Evolutionary conservation across 2,888 invertebrate genomes (phyloP).

Genomic region (Cataglyphis cursor): DNA sequence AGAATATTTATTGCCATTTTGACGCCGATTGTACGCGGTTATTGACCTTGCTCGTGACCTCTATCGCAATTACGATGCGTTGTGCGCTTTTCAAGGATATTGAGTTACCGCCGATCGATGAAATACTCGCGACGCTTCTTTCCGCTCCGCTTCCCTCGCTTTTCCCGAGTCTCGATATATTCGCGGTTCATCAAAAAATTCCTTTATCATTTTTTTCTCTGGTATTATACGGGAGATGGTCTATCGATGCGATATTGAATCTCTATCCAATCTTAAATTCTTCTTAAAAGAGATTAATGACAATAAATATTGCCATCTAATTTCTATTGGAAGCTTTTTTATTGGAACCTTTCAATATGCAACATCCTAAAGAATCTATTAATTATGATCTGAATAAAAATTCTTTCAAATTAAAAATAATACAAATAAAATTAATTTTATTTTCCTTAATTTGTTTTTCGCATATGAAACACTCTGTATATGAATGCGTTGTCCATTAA

Average conservation of each 20-base stretch:
- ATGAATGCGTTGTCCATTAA: constrained; percentile 70
- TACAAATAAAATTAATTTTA: background rate
- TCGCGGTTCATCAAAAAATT: constrained; percentile 66
- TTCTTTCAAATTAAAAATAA: background rate
- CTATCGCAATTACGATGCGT: constrained; percentile 67
- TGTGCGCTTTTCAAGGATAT: constrained; percentile 72
- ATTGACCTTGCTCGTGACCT: constrained; percentile 75
- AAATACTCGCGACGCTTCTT: constrained; percentile 53
- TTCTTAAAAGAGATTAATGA: background rate
- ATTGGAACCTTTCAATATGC: background rate
- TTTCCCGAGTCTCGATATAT: constrained; percentile 53
- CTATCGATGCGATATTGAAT: background rate
- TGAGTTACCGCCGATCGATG: constrained; percentile 65
- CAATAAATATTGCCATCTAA: background rate
- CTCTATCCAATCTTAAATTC: background rate
- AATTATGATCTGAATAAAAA: background rate
- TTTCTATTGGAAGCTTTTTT: background rate
- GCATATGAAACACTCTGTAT: background rate
- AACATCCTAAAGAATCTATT: background rate
- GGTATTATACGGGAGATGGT: background rate
- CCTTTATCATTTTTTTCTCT: background rate
- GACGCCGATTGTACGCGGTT: constrained; percentile 57
- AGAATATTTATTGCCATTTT: constrained; percentile 10
- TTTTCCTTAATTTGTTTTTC: background rate
- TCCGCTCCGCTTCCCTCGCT: constrained; percentile 21